Base-by-base conservation (phyloP, 2,797 vertebrate genomes). In the Dendrocincla tyrannina region DNA sequence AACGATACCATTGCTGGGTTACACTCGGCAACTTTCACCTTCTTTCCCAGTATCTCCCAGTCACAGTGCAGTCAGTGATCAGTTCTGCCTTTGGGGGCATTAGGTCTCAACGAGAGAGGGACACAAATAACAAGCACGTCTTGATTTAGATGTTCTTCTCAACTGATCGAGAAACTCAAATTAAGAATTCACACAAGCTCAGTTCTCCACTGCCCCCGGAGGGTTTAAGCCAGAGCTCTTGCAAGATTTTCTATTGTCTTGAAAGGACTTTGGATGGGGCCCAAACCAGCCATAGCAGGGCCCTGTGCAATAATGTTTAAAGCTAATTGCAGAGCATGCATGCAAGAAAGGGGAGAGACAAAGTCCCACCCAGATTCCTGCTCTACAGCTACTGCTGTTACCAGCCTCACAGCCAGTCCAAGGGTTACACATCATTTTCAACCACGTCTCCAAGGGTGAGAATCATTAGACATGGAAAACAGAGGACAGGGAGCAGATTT, bases 401-500 rank as follows among this genome's bases (percentile, higher is more conserved):
- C 78, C 52, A 80, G 50, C 62, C 66, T 78, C 53, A 53, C 59
- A 91, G 67, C 69, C 82, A 86, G 70, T 63, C 67, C 67, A 60
- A 96, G 56, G 70, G 49, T 30, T 79, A 33, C 47, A 22, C 59
- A 70, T 85, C 63, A 76, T 75, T 93, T 88, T 67, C 86, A 96
- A 67, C 56, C 74, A 72, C 88, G 85, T 89, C 83, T 93, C 80
- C 70, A 64, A 80, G 89, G 88, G 88, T 82, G 70, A 93, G 64
- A 87, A 82, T 89, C 83, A 91, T 93, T 95, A 90, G 47, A 79
- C 60, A 30, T 33, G 49, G 89, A 88, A 93, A 90, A 87, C 77
- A 79, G 69, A 82, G 67, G 93, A 76, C 77, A 90, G 75, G 53
- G 18, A 95, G 83, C 88, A 94, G 96, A 83, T 96, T 80, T 95